These are phyloP conservation scores for Simalia tracyae DNA, from an alignment of 2,797 vertebrate species.

Conservation along the genomic window DNA sequence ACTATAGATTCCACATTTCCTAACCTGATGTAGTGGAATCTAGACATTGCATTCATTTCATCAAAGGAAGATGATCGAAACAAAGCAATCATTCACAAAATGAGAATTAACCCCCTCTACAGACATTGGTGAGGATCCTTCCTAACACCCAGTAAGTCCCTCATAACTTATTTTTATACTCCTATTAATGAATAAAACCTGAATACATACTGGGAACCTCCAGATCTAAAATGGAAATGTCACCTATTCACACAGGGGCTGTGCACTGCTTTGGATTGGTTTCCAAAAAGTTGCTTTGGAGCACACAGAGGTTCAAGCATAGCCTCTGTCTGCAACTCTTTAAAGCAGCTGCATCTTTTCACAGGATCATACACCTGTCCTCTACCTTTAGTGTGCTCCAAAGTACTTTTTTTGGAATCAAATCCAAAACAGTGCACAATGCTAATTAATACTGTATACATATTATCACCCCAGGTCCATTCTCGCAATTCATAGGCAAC, in stretches of 20 bases:
- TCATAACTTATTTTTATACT: background rate
- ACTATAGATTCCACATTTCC: background rate
- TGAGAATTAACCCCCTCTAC: background rate
- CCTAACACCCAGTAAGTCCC: background rate
- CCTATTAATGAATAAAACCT: background rate
- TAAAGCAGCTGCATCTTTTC: background rate
- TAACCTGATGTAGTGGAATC: background rate
- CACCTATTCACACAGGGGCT: background rate
- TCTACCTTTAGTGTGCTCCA: background rate
- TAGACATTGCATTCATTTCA: background rate
- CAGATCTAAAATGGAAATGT: background rate
- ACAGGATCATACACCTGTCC: too few species aligned
- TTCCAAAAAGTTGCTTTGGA: background rate
- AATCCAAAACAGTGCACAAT: background rate
- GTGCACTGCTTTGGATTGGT: background rate
- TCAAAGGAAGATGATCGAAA: background rate
- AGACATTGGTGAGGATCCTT: background rate
- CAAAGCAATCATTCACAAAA: background rate
- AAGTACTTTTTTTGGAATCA: background rate
- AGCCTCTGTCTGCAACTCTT: background rate
- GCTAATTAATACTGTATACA: background rate
- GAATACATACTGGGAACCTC: background rate
- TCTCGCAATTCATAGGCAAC: background rate
- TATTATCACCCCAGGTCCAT: background rate
- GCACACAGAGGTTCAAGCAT: background rate